A percentile compares a stretch with the other conserved stretches of the same genome.
These are phyloP conservation scores for Leucozona laternaria DNA, from an alignment of 2,888 invertebrate genomes.

Conservation along the genomic window DNA sequence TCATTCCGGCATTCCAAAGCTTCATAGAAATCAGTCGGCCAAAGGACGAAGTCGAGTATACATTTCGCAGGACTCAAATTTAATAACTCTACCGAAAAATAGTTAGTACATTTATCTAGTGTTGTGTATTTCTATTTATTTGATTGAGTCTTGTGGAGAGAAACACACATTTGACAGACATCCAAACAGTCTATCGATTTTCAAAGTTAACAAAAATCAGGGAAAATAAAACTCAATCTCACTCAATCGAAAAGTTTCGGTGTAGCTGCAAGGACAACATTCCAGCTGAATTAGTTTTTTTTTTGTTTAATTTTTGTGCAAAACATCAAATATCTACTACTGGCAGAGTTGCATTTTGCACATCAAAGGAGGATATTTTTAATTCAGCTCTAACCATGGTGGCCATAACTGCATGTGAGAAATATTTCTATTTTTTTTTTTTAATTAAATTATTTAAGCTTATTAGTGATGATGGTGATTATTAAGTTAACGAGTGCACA, in stretches of 20 bases:
- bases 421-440: neutral
- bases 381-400: slow-evolving; percentile 45
- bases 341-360: neutral
- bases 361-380: neutral
- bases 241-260: slow-evolving; percentile 50
- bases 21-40: slow-evolving; percentile 51
- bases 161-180: neutral
- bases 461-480: neutral
- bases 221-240: neutral
- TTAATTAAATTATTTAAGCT: slow-evolving; percentile 32
- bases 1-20: slow-evolving; percentile 48
- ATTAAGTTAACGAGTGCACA: neutral
- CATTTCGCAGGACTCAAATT: slow-evolving; percentile 56
- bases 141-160: neutral
- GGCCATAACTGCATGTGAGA: slow-evolving; percentile 70
- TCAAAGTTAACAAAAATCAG: slow-evolving; percentile 20
- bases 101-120: slow-evolving; percentile 36
- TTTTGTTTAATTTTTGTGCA: neutral
- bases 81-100: slow-evolving; percentile 13
- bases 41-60: slow-evolving; percentile 61
- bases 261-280: slow-evolving; percentile 36
- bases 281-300: neutral
- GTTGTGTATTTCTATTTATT: neutral
- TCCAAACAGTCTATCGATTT: slow-evolving; percentile 27
- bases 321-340: neutral